Evolutionary conservation across 35 echinoderm and acorn worm species (phyloP), one percentile per base, ranked within the genome.

Genomic region (Acanthaster planci): DNA sequence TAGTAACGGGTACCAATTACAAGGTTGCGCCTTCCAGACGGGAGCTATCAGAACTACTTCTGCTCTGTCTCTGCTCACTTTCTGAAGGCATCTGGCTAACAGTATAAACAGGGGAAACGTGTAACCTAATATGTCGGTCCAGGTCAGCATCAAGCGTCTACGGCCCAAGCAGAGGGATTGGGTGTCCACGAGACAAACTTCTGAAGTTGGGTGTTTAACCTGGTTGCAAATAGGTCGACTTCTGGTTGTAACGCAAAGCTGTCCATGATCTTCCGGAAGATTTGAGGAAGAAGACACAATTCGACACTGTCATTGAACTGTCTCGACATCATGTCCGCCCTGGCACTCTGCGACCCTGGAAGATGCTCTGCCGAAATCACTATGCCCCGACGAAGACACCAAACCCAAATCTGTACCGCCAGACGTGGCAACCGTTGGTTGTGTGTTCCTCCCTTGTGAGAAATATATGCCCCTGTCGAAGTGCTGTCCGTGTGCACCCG

Each of bases 141-240:
- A 85, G n/a, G 26, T 18, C 8, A 57, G 10, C 14, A 31, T 51
- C 51, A 85, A 23, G 89, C 82, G 80, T 91, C 52, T 14, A 91
- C 59, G 9, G 19, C 30, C 17, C 8, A 8, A 6, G 89, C 89
- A 14, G 21, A 31, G 19, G 89, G 83, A 26, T 91, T 55, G 40
- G 76, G 81, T 31, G 40, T 39, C 89, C 83, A 84, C 8, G 80
- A 64, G 3, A 84, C n/a, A 76, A 86, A 92, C 19, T 18, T 37
- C 22, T 29, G 37, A 12, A 85, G n/a, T 64, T 86, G 67, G 12
- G 21, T 21, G 76, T 91, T 91, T 0, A 91, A 40, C 2, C 76
- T 7, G 16, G 90, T 78, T 60, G 85, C 90, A 92, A 87, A 92
- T 18, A 82, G 55, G 39, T 83, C 89, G 39, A 91, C 50, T 22